These are phyloP conservation scores for Rattus norvegicus DNA, from an alignment of 2,113 vertebrate genomes.

Conservation along the genomic window GRCr8 NC_086021.1:35312501-35313000, in stretches of 20 bases:
- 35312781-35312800: not conserved
- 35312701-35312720: not conserved
- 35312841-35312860: not conserved
- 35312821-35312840: not conserved
- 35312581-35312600: no score
- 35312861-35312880: not conserved
- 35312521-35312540: no score
- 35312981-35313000: not conserved
- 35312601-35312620: no score
- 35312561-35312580: not conserved
- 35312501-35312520: not conserved
- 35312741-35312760: not conserved
- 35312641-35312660: not conserved
- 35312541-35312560: not conserved
- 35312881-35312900: not conserved
- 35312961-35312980: no score
- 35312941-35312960: not conserved
- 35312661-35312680: not conserved
- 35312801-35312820: not conserved
- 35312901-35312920: not conserved
- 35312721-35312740: not conserved
- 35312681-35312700: not conserved
- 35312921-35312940: not conserved
- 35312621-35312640: accelerated
- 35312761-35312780: not conserved